A percentile compares a stretch with the other conserved stretches of the same genome.
Evolutionary conservation across 2,113 vertebrate genomes (phyloP).

Genomic region (Opisthocomus hoazin): DNA sequence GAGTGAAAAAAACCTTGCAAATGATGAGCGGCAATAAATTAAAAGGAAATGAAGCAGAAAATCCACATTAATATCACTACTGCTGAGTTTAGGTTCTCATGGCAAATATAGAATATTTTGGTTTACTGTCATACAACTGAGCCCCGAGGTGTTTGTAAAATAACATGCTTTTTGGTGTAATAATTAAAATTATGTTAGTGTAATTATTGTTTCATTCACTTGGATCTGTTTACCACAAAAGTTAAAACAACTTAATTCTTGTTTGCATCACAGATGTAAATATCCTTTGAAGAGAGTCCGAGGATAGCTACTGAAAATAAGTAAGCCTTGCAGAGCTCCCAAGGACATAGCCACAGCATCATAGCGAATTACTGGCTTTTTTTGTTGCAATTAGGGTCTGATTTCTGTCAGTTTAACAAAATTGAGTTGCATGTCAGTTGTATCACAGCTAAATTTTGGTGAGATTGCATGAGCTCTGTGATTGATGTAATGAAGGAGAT

Average conservation of each 20-base stretch:
- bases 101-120: background rate
- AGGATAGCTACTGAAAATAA: background rate
- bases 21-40: background rate
- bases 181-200: background rate
- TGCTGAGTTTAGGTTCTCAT: background rate
- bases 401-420: background rate
- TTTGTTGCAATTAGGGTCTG: background rate
- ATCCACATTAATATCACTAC: background rate
- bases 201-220: background rate
- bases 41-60: background rate
- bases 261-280: background rate
- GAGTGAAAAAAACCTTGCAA: background rate
- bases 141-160: background rate
- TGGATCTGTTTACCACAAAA: background rate
- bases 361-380: background rate
- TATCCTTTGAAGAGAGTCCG: background rate
- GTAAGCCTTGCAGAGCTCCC: background rate
- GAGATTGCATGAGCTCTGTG: background rate
- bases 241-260: background rate
- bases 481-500: background rate
- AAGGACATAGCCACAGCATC: background rate
- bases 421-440: background rate
- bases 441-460: background rate
- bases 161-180: background rate
- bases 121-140: background rate